Conservation (phyloP, 2,113 vertebrate genomes). For the Platysteira castanea region DNA sequence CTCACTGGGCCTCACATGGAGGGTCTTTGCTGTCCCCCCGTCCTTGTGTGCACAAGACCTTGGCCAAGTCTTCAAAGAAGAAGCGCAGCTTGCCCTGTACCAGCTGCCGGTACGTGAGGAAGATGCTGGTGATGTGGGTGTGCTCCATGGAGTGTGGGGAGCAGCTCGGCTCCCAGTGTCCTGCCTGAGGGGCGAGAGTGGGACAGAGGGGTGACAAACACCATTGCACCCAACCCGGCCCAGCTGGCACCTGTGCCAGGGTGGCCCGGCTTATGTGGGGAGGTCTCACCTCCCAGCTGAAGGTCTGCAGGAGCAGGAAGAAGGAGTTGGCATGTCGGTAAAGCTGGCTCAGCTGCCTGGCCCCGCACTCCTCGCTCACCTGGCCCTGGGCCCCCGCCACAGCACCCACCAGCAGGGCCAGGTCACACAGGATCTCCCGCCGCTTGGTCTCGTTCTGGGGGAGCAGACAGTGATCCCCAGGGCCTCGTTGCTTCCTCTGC, state of each 20-base stretch:
- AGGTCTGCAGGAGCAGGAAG: constrained; percentile 65
- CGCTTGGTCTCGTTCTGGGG: constrained; percentile 67
- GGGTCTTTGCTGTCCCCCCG: background rate
- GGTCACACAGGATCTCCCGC: constrained; percentile 64
- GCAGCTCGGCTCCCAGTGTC: background rate
- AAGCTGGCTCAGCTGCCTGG: constrained; percentile 65
- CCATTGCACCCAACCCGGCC: accelerated
- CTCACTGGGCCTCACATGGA: accelerated
- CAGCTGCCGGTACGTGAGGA: constrained; percentile 69
- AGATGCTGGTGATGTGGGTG: constrained; percentile 48
- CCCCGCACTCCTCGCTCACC: constrained; percentile 26
- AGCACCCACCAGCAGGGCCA: constrained; percentile 51
- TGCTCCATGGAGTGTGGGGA: constrained; percentile 14
- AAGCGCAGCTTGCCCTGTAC: constrained; percentile 74
- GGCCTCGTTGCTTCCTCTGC: background rate
- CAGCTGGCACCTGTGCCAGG: background rate
- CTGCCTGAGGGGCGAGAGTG: background rate
- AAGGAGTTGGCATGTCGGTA: constrained; percentile 54
- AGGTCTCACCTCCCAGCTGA: constrained; percentile 71
- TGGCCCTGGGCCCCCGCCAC: constrained; percentile 12
- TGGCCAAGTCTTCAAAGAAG: constrained; percentile 58
- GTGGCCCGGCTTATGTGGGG: accelerated
- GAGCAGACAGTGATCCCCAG: background rate
- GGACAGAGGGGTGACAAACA: background rate
- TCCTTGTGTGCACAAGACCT: background rate